A percentile compares a stretch with the other conserved stretches of the same genome.
phyloP scores from a whole-genome alignment of 2,888 invertebrate species.

The Coelogynopora nodosa region DNA sequence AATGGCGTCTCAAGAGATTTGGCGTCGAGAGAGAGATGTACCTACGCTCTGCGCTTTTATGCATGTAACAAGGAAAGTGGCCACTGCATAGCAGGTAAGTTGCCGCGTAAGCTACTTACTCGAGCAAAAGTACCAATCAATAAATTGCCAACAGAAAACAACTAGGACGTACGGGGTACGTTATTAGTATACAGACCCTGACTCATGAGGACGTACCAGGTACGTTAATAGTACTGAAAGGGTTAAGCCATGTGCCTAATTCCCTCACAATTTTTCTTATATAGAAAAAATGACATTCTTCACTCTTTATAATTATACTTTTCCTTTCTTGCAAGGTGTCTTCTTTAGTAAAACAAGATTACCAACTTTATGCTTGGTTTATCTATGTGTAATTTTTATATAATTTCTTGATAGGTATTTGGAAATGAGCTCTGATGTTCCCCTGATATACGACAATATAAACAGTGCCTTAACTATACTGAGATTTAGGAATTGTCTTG shows the following conservation, averaged over 20 bases:
- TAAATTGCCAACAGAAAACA: conserved; percentile 28
- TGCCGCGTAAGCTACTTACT: conserved; percentile 13
- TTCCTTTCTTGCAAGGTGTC: no score
- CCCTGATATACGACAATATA: no score
- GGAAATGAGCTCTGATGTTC: no score
- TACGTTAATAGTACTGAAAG: conserved; percentile 29
- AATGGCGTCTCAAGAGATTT: conserved; percentile 23
- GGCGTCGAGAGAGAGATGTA: no score
- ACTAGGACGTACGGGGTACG: conserved; percentile 14
- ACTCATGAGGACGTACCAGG: conserved; percentile 21
- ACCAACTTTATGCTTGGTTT: no score
- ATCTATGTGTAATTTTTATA: no score
- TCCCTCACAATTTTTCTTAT: background rate
- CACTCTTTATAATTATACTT: background rate
- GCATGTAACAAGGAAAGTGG: background rate
- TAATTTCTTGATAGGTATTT: no score
- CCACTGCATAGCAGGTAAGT: background rate
- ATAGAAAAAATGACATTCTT: background rate
- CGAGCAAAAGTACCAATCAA: conserved; percentile 31
- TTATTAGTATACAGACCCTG: conserved; percentile 28
- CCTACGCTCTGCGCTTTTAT: no score
- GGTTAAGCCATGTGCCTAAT: background rate
- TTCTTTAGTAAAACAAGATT: no score
- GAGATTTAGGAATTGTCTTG: no score
- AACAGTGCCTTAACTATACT: no score